Conservation (phyloP, 2,113 vertebrate genomes). For the Taxidea taxus region DNA sequence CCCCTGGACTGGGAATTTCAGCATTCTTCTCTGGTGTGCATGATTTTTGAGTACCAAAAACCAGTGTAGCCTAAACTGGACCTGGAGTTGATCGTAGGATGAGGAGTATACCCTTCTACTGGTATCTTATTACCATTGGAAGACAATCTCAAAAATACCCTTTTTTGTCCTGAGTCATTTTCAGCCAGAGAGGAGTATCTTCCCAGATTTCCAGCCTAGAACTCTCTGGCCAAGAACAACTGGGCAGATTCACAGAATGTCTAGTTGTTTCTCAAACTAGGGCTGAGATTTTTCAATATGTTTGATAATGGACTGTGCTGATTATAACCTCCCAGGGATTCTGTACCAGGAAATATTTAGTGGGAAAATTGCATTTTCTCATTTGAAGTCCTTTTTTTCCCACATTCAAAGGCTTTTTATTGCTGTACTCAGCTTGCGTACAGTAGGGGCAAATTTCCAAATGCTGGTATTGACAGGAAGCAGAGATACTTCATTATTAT, state of each 20-base stretch:
- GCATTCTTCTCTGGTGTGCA: not conserved
- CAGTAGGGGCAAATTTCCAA: not conserved
- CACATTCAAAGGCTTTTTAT: not conserved
- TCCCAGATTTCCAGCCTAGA: not conserved
- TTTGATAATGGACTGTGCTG: not conserved
- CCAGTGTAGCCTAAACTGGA: not conserved
- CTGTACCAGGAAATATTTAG: not conserved
- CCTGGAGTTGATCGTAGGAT: not conserved
- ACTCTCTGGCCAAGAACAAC: not conserved
- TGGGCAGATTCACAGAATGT: not conserved
- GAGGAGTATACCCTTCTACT: not conserved
- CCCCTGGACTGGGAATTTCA: not conserved
- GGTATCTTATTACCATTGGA: not conserved
- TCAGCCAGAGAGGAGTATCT: not conserved
- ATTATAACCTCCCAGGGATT: not conserved
- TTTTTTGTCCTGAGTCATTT: slow-evolving; percentile 3
- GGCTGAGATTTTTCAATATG: not conserved
- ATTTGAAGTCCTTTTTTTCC: not conserved
- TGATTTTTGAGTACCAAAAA: slow-evolving; percentile 1
- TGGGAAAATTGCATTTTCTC: slow-evolving; percentile 35
- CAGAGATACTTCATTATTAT: slow-evolving; percentile 17
- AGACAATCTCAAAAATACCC: not conserved
- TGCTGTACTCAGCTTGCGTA: not conserved
- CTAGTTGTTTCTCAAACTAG: not conserved
- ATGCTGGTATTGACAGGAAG: slow-evolving; percentile 7